These are phyloP conservation scores for Ormyrus pomaceus DNA, from an alignment of 2,888 invertebrate genomes.

Conservation along the genomic window DNA sequence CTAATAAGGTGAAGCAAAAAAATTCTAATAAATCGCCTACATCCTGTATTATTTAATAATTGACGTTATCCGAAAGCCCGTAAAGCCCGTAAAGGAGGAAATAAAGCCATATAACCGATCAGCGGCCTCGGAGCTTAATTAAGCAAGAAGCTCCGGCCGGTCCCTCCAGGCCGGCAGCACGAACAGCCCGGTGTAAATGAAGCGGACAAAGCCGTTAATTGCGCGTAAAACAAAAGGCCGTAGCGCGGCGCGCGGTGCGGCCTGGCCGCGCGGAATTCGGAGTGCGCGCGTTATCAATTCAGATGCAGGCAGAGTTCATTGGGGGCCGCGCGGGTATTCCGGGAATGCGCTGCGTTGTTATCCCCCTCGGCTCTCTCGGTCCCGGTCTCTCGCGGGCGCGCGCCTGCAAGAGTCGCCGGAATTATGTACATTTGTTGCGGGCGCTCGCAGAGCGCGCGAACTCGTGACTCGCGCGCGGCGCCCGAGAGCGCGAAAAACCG, in stretches of 20 bases:
- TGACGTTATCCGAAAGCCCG: no score
- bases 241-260: background rate
- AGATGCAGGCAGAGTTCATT: constrained; percentile 33
- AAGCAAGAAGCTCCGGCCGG: no score
- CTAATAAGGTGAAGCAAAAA: no score
- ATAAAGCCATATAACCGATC: no score
- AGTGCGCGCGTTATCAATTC: constrained; percentile 39
- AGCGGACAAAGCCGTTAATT: constrained; percentile 1
- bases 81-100: no score
- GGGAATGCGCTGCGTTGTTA: constrained; percentile 40
- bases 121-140: no score
- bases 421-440: constrained; percentile 37
- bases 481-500: background rate
- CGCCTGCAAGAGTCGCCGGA: constrained; percentile 10
- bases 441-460: background rate
- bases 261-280: constrained; percentile 14
- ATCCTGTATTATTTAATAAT: no score
- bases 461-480: background rate
- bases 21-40: no score
- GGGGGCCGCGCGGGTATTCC: constrained; percentile 28
- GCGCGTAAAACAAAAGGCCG: constrained; percentile 22
- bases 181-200: background rate
- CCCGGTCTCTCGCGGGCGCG: no score
- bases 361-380: background rate
- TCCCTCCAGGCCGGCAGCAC: background rate